Evolutionary conservation across 1,140 invertebrate genomes (phyloP).

Genomic region (Oreohelix idahoensis): DNA sequence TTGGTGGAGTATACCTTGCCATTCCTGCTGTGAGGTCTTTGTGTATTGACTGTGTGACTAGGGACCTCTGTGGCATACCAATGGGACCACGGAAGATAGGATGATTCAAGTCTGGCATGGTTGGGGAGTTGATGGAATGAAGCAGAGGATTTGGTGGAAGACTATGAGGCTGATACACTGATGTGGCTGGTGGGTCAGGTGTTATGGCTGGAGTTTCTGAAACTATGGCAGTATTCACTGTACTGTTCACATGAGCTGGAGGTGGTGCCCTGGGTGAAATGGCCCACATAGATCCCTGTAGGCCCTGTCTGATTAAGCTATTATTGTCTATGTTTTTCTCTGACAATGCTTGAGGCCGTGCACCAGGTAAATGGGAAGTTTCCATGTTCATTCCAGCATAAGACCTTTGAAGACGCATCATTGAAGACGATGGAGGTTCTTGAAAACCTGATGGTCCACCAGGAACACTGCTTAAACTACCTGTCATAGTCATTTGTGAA

Average conservation of each 20-base stretch:
- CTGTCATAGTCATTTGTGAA: not conserved
- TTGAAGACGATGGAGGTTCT: not conserved
- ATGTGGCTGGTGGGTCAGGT: not conserved
- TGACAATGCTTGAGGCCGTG: not conserved
- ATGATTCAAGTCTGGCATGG: conserved; percentile 28
- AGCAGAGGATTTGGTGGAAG: not conserved
- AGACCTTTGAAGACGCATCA: not conserved
- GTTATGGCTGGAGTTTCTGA: conserved; percentile 16
- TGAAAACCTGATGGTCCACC: not conserved
- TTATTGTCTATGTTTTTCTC: not conserved
- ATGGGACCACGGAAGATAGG: conserved; percentile 13
- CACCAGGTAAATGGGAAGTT: not conserved
- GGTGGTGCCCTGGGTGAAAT: conserved; percentile 4
- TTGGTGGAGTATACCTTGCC: conserved; percentile 31
- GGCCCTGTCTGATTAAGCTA: not conserved
- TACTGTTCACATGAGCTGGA: conserved; percentile 26
- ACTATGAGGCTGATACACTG: conserved; percentile 12
- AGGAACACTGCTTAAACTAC: not conserved
- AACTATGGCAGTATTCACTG: not conserved
- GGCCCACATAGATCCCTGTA: not conserved
- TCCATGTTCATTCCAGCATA: not conserved
- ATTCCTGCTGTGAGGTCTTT: conserved; percentile 27
- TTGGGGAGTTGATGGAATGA: not conserved
- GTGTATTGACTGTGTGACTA: conserved; percentile 20
- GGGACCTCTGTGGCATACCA: not conserved